Evolutionary conservation across 2,888 invertebrate species (phyloP).

Genomic region (Oscheius sp.): DNA sequence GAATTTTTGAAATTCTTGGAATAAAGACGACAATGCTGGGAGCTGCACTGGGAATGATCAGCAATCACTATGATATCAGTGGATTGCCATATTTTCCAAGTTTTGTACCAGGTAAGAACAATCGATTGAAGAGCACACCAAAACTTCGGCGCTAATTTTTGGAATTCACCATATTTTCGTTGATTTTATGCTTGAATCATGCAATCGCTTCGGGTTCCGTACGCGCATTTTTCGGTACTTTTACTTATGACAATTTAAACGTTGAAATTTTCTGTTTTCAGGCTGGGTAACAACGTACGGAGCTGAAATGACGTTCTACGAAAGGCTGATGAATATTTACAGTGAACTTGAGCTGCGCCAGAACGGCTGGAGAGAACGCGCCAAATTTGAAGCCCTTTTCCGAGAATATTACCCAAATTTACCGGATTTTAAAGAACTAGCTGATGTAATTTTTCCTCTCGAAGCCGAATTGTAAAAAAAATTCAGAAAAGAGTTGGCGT

Average conservation of each 20-base stretch:
- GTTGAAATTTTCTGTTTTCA: background rate
- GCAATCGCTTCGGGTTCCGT: too few relatives aligned
- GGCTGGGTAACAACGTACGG: slow-evolving; percentile 13
- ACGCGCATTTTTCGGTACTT: too few relatives aligned
- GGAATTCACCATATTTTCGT: too few relatives aligned
- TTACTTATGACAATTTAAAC: too few relatives aligned
- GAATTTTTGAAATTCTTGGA: slow-evolving; percentile 24
- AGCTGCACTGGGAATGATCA: background rate
- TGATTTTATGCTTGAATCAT: too few relatives aligned
- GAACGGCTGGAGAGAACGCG: background rate
- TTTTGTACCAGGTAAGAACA: slow-evolving; percentile 21
- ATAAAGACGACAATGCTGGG: slow-evolving; percentile 16
- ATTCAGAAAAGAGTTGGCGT: slow-evolving; percentile 16
- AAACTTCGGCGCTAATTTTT: too few relatives aligned
- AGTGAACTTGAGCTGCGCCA: background rate
- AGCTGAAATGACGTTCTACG: slow-evolving; percentile 20
- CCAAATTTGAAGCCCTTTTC: background rate
- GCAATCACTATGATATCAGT: slow-evolving; percentile 15
- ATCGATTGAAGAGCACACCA: too few relatives aligned
- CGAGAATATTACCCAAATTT: slow-evolving; percentile 9
- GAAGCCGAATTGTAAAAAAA: background rate
- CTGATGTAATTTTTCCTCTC: background rate
- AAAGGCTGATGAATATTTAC: slow-evolving; percentile 4
- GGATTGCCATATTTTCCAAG: slow-evolving; percentile 15
- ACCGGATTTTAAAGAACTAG: background rate